Evolutionary conservation across 1,140 invertebrate species (phyloP).

Genomic region (Zaprionus ghesquierei): DNA sequence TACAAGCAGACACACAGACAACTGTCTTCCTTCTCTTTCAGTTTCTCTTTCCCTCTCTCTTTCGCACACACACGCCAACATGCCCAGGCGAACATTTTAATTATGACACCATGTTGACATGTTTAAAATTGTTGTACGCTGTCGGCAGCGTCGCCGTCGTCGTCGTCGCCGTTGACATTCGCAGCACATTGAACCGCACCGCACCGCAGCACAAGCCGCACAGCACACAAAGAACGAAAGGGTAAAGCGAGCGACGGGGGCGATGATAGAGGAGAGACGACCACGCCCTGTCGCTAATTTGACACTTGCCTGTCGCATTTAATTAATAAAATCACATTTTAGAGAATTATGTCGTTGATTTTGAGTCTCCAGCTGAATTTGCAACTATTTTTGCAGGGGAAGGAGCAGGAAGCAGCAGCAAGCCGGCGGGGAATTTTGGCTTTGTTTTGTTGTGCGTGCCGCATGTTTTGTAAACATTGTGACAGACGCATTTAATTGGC

Average conservation of each 20-base stretch:
- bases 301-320: slow-evolving; percentile 75
- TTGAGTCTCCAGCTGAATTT: slow-evolving; percentile 17
- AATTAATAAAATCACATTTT: slow-evolving; percentile 78
- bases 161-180: slow-evolving; percentile 16
- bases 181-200: slow-evolving; percentile 75
- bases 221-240: neutral
- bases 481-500: slow-evolving; percentile 65
- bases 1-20: slow-evolving; percentile 5
- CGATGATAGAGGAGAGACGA: neutral
- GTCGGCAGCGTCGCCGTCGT: slow-evolving; percentile 27
- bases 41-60: neutral
- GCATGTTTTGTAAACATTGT: slow-evolving; percentile 47
- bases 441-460: neutral
- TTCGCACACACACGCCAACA: slow-evolving; percentile 9
- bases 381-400: slow-evolving; percentile 30
- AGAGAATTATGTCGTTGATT: slow-evolving; percentile 68
- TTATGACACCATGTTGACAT: slow-evolving; percentile 80
- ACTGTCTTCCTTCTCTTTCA: neutral
- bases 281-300: slow-evolving; percentile 59
- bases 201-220: slow-evolving; percentile 67
- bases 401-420: neutral
- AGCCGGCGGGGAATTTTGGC: neutral
- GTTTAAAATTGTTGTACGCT: slow-evolving; percentile 73
- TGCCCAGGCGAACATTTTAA: slow-evolving; percentile 72
- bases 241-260: neutral